Evolutionary conservation across 1,140 invertebrate genomes (phyloP), one percentile per base, ranked within the genome.

Genomic region (Sycobia sp.): DNA sequence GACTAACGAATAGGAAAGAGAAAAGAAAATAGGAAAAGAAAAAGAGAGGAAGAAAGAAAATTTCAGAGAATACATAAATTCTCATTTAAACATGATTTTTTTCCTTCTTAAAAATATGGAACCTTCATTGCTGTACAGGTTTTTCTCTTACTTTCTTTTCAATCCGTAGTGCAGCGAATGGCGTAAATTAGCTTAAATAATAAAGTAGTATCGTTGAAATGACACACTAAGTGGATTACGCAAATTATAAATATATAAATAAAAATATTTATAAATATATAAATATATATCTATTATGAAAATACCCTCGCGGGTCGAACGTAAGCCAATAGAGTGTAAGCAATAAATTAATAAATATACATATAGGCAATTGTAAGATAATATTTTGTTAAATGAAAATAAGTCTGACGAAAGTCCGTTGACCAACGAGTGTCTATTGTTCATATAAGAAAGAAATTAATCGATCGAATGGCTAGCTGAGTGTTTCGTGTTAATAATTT

Each of bases 301-400:
- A 69, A 63, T 51, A 71, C 65, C 68, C 70, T 69, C 46, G 62
- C 70, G 65, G 67, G 69, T 69, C 70, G 71, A 70, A 72, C 67
- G 50, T 76, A 77, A 78, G 73, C 76, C 72, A 73, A 77, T 80
- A 79, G 75, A 70, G 72, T 67, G 65, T 79, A 80, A 81, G 76
- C 74, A 78, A 81, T 80, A 79, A 78, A 77, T 66, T 32, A 32
- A 7, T 7, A 7, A 46, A 27, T 39, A 36, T 62, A 62, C 71
- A 71, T 69, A 74, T 71, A 77, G 69, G 71, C 72, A 76, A 76
- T 73, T 71, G 75, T 81, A 79, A 79, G 73, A 79, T 76, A 78
- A 77, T 79, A 79, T 79, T 79, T 80, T 80, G 73, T 76, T 78
- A 78, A 78, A 67, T 69, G 70, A 74, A 73, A 14, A 44, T 18